phyloP scores from a whole-genome alignment of 2,888 invertebrate genomes.

The Ochropacha duplaris region DNA sequence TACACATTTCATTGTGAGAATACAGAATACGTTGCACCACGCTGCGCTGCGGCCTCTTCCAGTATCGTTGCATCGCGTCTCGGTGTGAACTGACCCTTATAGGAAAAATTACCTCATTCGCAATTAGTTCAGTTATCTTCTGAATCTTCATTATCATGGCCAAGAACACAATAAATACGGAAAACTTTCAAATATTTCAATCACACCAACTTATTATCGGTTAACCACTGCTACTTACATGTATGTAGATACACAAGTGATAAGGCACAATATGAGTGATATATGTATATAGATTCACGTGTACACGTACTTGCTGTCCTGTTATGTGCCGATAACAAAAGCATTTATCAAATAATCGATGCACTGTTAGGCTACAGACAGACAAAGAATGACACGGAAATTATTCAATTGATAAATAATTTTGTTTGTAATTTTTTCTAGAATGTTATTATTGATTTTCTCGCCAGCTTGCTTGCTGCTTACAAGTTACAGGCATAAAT shows the following conservation, averaged over 20 bases:
- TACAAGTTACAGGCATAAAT: too few species aligned
- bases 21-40: too few species aligned
- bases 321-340: constrained; percentile 54
- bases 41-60: too few species aligned
- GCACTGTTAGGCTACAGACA: constrained; percentile 41
- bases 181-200: not conserved
- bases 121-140: not conserved
- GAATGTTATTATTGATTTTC: not conserved
- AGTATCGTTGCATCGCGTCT: too few species aligned
- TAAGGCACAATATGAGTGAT: constrained; percentile 15
- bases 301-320: constrained; percentile 48
- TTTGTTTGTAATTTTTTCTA: not conserved
- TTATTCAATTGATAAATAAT: not conserved
- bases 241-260: constrained; percentile 24
- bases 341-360: constrained; percentile 75
- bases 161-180: not conserved
- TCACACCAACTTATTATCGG: constrained; percentile 1
- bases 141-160: not conserved
- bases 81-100: too few species aligned
- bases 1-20: too few species aligned
- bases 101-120: not conserved
- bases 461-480: too few species aligned
- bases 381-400: constrained; percentile 6
- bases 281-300: constrained; percentile 36
- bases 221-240: constrained; percentile 5